Conservation (phyloP, 2,888 invertebrate species). For the Drosophila anceps region DNA sequence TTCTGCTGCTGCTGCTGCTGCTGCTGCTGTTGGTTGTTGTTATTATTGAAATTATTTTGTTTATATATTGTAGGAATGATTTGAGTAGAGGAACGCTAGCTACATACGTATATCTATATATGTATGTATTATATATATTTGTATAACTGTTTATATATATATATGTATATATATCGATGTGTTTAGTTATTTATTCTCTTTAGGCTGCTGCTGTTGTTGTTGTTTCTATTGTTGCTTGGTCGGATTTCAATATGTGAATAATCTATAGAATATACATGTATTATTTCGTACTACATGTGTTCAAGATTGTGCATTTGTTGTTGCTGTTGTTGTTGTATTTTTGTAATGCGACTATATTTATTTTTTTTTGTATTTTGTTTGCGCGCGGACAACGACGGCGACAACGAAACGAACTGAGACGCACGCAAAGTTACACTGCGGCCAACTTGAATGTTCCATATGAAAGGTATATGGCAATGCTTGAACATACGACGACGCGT, state of each 20-base stretch:
- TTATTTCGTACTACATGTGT: slow-evolving; percentile 39
- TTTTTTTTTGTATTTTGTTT: slow-evolving; percentile 11
- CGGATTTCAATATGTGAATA: slow-evolving; percentile 33
- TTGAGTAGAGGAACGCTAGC: slow-evolving; percentile 80
- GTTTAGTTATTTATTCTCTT: slow-evolving; percentile 45
- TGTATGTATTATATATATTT: slow-evolving; percentile 19
- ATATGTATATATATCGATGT: slow-evolving; percentile 11
- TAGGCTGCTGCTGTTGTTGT: slow-evolving; percentile 31
- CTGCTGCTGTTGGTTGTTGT: slow-evolving; percentile 20
- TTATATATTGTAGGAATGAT: slow-evolving; percentile 73
- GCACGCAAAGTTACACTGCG: slow-evolving; percentile 72
- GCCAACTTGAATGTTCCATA: slow-evolving; percentile 59
- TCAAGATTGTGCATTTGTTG: slow-evolving; percentile 35
- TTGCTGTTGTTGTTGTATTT: slow-evolving; percentile 30
- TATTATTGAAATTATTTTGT: slow-evolving; percentile 37
- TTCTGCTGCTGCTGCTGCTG: slow-evolving; percentile 19
- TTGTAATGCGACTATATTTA: slow-evolving; percentile 56
- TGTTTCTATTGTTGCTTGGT: slow-evolving; percentile 43
- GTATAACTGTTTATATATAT: slow-evolving; percentile 25
- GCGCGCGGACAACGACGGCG: slow-evolving; percentile 57
- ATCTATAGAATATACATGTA: slow-evolving; percentile 19
- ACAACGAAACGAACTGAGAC: slow-evolving; percentile 71
- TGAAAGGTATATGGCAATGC: slow-evolving; percentile 55
- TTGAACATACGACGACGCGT: slow-evolving; percentile 37
- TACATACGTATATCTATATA: slow-evolving; percentile 48